These are phyloP conservation scores for Arizona elegans DNA, from an alignment of 2,113 vertebrate species.

Conservation along the genomic window DNA sequence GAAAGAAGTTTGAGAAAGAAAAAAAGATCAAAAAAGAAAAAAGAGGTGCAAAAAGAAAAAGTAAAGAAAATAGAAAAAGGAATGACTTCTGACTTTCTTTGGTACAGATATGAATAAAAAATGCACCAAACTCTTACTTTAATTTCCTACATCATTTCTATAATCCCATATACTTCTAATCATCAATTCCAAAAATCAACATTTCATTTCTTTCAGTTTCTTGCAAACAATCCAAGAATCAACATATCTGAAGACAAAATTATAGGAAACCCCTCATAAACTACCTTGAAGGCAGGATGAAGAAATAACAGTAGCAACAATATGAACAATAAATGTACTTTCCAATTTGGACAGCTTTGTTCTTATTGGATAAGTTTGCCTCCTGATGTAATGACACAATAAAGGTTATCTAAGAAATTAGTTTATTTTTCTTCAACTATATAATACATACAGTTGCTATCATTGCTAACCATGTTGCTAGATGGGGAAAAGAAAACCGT, in stretches of 20 bases:
- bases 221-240: too few relatives aligned
- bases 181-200: too few relatives aligned
- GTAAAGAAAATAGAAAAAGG: too few relatives aligned
- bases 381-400: background rate
- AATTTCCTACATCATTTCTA: too few relatives aligned
- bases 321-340: background rate
- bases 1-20: too few relatives aligned
- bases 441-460: background rate
- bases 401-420: slow-evolving; percentile 4
- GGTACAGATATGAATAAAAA: too few relatives aligned
- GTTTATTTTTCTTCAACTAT: slow-evolving; percentile 1
- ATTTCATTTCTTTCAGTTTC: too few relatives aligned
- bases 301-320: background rate
- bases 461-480: background rate
- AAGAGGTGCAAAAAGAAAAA: too few relatives aligned
- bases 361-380: slow-evolving; percentile 1
- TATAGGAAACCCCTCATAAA: background rate
- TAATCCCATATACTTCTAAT: too few relatives aligned
- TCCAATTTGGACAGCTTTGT: background rate
- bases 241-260: background rate
- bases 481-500: background rate
- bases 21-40: too few relatives aligned
- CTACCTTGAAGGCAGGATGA: background rate
- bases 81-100: too few relatives aligned
- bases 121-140: too few relatives aligned